Percentiles rank a stretch among this genome's conserved stretches.
Conservation (phyloP, 2,888 invertebrate species). For the Rotaria macrura region DNA sequence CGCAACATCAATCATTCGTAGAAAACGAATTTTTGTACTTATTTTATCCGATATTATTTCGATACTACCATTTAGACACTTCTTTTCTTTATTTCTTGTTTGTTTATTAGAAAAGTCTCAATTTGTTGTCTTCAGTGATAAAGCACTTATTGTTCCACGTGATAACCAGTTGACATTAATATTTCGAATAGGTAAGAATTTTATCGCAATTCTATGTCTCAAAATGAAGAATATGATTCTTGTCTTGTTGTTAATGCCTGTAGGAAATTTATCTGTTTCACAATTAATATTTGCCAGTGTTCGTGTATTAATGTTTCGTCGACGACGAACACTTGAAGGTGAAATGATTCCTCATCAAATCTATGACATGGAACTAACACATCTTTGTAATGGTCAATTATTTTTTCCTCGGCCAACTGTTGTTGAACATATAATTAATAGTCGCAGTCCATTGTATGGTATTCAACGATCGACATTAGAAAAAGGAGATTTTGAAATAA, state of each 20-base stretch:
- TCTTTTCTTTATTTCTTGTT: no score
- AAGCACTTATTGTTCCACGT: not conserved
- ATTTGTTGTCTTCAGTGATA: not conserved
- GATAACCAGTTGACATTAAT: not conserved
- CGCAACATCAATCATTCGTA: no score
- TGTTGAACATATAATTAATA: slow-evolving; percentile 31
- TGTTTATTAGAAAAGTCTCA: slow-evolving; percentile 16
- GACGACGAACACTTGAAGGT: slow-evolving; percentile 80
- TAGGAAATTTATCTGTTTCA: slow-evolving; percentile 49
- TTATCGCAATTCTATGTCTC: no score
- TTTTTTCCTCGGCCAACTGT: slow-evolving; percentile 33
- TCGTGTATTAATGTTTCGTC: slow-evolving; percentile 78
- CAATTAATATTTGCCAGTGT: slow-evolving; percentile 68
- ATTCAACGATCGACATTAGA: not conserved
- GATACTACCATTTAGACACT: no score
- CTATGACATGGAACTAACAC: slow-evolving; percentile 30
- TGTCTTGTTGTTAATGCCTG: slow-evolving; percentile 26
- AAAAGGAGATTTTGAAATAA: slow-evolving; percentile 1
- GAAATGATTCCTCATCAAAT: slow-evolving; percentile 63
- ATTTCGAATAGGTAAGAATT: slow-evolving; percentile 17
- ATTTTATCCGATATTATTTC: no score
- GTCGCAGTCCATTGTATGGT: slow-evolving; percentile 23
- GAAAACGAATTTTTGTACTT: no score
- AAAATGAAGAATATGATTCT: no score
- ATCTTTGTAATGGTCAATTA: not conserved